Evolutionary conservation across 2,888 invertebrate species (phyloP), one percentile per base, ranked within the genome.

Genomic region (Drosophila pseudotakahashii): DNA sequence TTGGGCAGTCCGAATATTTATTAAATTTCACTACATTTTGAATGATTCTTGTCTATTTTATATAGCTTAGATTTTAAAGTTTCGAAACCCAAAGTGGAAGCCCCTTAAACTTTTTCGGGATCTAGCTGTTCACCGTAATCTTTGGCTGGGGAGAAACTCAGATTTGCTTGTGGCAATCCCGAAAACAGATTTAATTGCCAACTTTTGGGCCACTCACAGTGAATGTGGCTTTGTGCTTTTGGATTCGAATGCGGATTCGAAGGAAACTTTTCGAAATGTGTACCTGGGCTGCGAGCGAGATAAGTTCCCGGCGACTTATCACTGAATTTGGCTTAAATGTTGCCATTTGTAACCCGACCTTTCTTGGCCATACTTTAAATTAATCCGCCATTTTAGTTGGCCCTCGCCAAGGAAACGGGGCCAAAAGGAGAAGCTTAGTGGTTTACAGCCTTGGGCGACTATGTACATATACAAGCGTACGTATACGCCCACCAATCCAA

Each of bases 281-380:
- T 47, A 47, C 26, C 14, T 45, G 26, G 7, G 13, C n/a, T n/a
- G 47, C 10, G 0, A 30, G 23, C 23, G 23, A 23, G 45, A 30
- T 48, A 32, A 11, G 32, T 48, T 16, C n/a, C n/a, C 14, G 3
- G 4, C 50, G 16, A n/a, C 19, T 42, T 45, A 34, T 7, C 2
- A 10, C 36, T 50, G 36, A 54, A 32, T 26, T 53, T 41, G 55
- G 30, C 57, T 50, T 57, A 50, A 50, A 50, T 57, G 50, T 11
- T 36, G 47, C 47, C 30, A 47, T 14, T 48, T 14, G 50, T 50
- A 7, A 36, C 14, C 39, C 19, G 26, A 58, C 58, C 58, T 54
- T 58, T 53, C 39, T 32, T 54, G 58, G 55, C 58, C 41, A 59
- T 59, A 41, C 57, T 23, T 59, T 23, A 41, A 32, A 55, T 59